These are phyloP conservation scores for Notarius quadriscutis DNA, from an alignment of 2,113 vertebrate genomes.

Conservation along the genomic window DNA sequence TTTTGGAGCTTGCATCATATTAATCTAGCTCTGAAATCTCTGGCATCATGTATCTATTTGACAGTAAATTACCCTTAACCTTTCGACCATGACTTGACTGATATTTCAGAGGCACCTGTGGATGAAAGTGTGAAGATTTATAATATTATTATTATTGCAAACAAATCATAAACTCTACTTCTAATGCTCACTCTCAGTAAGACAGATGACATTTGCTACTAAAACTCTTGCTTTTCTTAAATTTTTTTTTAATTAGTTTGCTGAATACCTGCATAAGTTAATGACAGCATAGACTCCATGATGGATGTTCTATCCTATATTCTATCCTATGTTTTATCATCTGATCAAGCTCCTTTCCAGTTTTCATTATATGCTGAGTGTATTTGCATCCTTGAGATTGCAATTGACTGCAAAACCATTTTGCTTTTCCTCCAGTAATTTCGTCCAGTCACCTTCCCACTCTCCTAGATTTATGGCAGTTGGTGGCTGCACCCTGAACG, in stretches of 20 bases:
- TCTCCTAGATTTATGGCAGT: constrained; percentile 53
- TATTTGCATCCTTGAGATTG: neutral
- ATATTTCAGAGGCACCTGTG: neutral
- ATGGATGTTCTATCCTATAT: neutral
- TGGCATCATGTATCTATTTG: neutral
- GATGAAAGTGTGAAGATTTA: neutral
- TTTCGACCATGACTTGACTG: neutral
- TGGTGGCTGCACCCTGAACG: constrained; percentile 64
- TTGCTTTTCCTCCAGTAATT: neutral
- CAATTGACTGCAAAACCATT: neutral
- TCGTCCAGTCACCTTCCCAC: neutral
- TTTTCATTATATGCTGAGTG: neutral
- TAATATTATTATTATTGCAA: neutral
- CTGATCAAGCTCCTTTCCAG: too few relatives aligned
- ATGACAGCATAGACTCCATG: neutral
- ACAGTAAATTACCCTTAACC: neutral
- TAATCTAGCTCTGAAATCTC: constrained; percentile 13
- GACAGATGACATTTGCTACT: neutral
- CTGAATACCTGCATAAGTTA: neutral
- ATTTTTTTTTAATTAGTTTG: neutral
- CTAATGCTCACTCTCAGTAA: neutral
- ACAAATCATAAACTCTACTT: neutral
- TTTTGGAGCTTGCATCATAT: constrained; percentile 31
- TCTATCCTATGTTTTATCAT: too few relatives aligned
- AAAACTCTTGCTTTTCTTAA: neutral